Percentiles rank a stretch among this genome's conserved stretches.
phyloP scores from a whole-genome alignment of 2,888 invertebrate genomes.

The Sabellastarte sp. region DNA sequence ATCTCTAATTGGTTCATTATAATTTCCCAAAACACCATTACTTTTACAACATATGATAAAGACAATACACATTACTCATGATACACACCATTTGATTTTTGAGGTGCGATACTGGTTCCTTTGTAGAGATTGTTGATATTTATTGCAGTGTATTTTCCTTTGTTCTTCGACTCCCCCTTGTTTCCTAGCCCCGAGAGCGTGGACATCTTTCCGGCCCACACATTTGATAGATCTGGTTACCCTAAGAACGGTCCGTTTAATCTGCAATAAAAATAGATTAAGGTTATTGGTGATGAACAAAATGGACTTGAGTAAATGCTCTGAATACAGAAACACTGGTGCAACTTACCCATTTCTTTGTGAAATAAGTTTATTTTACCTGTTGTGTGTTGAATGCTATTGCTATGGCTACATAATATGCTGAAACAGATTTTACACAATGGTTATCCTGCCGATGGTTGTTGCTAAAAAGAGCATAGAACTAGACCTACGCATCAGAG shows the following conservation, averaged over 20 bases:
- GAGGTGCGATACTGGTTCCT: slow-evolving; percentile 62
- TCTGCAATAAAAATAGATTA: slow-evolving; percentile 13
- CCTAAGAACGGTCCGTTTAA: slow-evolving; percentile 72
- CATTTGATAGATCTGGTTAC: slow-evolving; percentile 77
- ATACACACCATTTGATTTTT: slow-evolving; percentile 53
- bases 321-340: too few relatives aligned
- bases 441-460: too few relatives aligned
- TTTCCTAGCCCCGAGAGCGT: slow-evolving; percentile 86
- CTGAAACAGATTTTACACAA: too few relatives aligned
- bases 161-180: slow-evolving; percentile 81
- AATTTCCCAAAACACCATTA: neutral
- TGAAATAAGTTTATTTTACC: too few relatives aligned
- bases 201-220: slow-evolving; percentile 92
- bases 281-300: too few relatives aligned
- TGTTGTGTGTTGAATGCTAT: too few relatives aligned
- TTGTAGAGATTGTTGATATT: slow-evolving; percentile 97
- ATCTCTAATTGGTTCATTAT: neutral
- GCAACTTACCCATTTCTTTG: too few relatives aligned
- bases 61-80: neutral
- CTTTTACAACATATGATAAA: neutral
- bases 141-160: slow-evolving; percentile 93
- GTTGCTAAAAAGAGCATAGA: too few relatives aligned
- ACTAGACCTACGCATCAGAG: too few relatives aligned
- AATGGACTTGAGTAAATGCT: too few relatives aligned
- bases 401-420: too few relatives aligned